Conservation (phyloP, 2,888 invertebrate species). For the Helicoverpa assulta region DNA sequence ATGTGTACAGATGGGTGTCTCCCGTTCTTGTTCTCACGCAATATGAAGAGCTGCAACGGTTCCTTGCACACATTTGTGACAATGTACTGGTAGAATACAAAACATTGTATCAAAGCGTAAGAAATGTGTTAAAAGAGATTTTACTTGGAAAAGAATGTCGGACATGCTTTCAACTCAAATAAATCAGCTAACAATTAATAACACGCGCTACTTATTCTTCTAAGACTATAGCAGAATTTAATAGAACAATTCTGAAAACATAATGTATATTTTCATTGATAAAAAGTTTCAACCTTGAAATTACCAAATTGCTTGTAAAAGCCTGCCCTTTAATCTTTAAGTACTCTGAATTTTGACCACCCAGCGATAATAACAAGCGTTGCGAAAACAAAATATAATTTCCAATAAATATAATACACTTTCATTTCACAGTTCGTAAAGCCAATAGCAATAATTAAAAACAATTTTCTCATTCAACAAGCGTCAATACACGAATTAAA, state of each 20-base stretch:
- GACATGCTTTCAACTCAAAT: not conserved
- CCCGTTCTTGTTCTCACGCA: constrained; percentile 46
- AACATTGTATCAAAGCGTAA: not conserved
- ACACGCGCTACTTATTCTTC: not conserved
- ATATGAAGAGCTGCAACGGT: constrained; percentile 36
- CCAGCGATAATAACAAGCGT: constrained; percentile 20
- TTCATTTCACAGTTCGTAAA: constrained; percentile 59
- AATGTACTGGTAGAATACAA: constrained; percentile 10
- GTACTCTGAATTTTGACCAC: constrained; percentile 33
- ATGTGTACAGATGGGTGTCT: constrained; percentile 2
- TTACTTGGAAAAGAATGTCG: not conserved
- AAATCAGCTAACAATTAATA: not conserved
- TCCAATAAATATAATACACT: constrained; percentile 42
- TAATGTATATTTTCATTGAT: not conserved
- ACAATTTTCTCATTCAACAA: constrained; percentile 60
- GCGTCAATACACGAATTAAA: constrained; percentile 65
- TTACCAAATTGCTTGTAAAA: constrained; percentile 19
- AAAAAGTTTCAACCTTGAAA: not conserved
- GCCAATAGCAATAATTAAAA: constrained; percentile 62
- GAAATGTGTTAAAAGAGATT: constrained; percentile 1
- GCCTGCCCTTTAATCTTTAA: constrained; percentile 16
- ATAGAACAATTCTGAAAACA: not conserved
- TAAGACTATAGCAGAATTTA: not conserved
- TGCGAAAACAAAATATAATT: constrained; percentile 36
- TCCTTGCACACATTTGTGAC: constrained; percentile 26